A percentile compares a stretch with the other conserved stretches of the same genome.
phyloP scores from a whole-genome alignment of 2,113 vertebrate genomes.

The Turdus rufiventris region DNA sequence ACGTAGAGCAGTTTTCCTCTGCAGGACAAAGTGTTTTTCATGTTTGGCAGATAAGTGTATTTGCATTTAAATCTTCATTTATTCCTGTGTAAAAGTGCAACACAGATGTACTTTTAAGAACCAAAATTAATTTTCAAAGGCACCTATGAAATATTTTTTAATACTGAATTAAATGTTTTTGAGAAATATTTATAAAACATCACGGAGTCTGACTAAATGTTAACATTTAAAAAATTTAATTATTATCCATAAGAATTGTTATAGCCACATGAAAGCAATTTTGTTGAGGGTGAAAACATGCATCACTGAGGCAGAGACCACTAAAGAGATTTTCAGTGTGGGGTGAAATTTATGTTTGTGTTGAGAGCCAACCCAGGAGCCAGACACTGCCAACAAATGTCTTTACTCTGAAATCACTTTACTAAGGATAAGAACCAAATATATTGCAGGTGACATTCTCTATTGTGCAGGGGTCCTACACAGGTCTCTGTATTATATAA shows the following conservation, averaged over 20 bases:
- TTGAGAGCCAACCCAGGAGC: background rate
- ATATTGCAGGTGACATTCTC: conserved; percentile 42
- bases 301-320: background rate
- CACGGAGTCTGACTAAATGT: background rate
- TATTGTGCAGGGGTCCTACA: background rate
- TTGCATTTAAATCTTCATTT: background rate
- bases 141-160: background rate
- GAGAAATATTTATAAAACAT: background rate
- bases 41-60: background rate
- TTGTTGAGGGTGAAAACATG: background rate
- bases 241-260: background rate
- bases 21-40: background rate
- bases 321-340: background rate
- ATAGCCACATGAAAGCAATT: background rate
- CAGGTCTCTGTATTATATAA: conserved; percentile 36
- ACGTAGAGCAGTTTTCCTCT: background rate
- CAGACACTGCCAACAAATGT: background rate
- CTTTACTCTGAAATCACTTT: conserved; percentile 11
- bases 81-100: background rate
- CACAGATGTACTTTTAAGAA: background rate
- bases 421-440: conserved; percentile 12
- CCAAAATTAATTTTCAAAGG: background rate
- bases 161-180: background rate
- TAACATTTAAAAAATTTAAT: background rate
- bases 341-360: background rate